A percentile compares a stretch with the other conserved stretches of the same genome.
These are phyloP conservation scores for Lasiommata megera DNA, from an alignment of 2,888 invertebrate species.

Conservation along the genomic window DNA sequence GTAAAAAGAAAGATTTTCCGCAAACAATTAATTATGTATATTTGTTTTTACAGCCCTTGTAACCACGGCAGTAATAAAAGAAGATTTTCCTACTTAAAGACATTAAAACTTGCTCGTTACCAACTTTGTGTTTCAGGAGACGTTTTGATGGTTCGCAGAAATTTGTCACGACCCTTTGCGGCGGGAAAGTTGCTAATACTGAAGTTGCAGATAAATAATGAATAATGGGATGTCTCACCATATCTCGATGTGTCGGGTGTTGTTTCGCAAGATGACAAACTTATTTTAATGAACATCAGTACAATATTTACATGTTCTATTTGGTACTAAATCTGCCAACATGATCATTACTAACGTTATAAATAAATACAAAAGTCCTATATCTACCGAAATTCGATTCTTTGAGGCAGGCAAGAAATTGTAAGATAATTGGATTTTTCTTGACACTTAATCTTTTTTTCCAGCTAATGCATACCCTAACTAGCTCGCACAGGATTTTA, in stretches of 20 bases:
- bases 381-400: too few species aligned
- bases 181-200: background rate
- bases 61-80: conserved; percentile 2
- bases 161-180: conserved; percentile 8
- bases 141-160: conserved; percentile 3
- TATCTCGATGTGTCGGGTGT: background rate
- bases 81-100: background rate
- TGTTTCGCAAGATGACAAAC: background rate
- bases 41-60: background rate
- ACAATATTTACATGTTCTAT: too few species aligned
- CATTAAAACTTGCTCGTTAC: conserved; percentile 6
- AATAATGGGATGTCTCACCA: background rate
- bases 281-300: too few species aligned
- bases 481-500: too few species aligned
- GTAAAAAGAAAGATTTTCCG: background rate
- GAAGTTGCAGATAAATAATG: background rate
- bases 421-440: too few species aligned
- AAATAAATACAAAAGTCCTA: too few species aligned
- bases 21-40: background rate
- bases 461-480: too few species aligned
- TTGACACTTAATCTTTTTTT: too few species aligned
- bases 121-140: conserved; percentile 6
- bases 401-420: too few species aligned
- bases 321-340: too few species aligned
- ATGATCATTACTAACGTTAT: too few species aligned